Percentiles rank a stretch among this genome's conserved stretches.
These are phyloP conservation scores for Nomada ferruginata DNA, from an alignment of 2,888 invertebrate species.

Conservation along the genomic window DNA sequence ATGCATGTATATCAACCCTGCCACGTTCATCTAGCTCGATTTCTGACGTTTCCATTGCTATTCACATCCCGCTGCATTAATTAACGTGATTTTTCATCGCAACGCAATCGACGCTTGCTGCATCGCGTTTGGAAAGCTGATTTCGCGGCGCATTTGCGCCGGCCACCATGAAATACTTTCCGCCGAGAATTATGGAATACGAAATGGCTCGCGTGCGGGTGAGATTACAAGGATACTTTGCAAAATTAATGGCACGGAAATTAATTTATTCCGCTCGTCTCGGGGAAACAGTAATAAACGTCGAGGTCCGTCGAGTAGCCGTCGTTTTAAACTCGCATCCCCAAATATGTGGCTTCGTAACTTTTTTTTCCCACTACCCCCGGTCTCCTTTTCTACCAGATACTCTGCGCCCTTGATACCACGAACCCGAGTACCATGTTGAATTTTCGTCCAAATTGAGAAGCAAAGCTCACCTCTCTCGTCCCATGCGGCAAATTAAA, in stretches of 20 bases:
- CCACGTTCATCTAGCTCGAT: too few species aligned
- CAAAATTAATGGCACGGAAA: constrained; percentile 51
- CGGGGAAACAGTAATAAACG: constrained; percentile 49
- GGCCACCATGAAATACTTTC: constrained; percentile 42
- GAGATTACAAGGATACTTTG: constrained; percentile 56
- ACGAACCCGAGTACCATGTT: background rate
- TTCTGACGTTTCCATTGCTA: too few species aligned
- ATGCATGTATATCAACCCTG: too few species aligned
- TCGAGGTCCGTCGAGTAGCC: constrained; percentile 32
- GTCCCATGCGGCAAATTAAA: constrained; percentile 11
- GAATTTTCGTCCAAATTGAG: constrained; percentile 20
- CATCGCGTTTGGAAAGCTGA: background rate
- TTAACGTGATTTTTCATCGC: too few species aligned
- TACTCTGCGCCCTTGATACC: background rate
- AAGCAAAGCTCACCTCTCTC: background rate
- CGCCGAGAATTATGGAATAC: constrained; percentile 46
- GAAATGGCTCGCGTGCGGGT: constrained; percentile 51
- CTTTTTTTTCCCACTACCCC: background rate
- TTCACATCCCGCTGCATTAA: too few species aligned
- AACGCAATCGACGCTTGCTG: too few species aligned
- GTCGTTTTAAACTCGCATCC: constrained; percentile 9
- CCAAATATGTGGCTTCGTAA: background rate
- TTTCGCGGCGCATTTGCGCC: constrained; percentile 4
- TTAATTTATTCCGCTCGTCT: constrained; percentile 51
- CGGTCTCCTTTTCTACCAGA: background rate